Conservation (phyloP, 2,888 invertebrate species). For the Ectropis crepuscularia region DNA sequence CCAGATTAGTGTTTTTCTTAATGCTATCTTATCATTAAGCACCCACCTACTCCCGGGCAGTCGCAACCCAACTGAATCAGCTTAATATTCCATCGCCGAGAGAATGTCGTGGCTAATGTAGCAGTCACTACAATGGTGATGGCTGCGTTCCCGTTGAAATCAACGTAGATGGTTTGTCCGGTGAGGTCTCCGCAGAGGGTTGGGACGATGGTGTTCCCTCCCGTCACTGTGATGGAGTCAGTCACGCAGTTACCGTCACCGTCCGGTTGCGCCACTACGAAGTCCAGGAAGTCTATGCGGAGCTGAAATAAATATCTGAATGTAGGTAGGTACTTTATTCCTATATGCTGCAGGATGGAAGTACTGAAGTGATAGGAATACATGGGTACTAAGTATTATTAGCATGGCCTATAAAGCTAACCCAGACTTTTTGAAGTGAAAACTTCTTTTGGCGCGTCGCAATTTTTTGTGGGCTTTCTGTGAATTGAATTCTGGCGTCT, state of each 20-base stretch:
- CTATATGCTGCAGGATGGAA: too few species aligned
- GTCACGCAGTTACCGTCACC: conserved; percentile 89
- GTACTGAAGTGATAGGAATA: too few species aligned
- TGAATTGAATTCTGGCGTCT: too few species aligned
- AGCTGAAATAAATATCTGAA: conserved; percentile 75
- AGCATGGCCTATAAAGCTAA: too few species aligned
- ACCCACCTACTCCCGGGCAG: conserved; percentile 87
- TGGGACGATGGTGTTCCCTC: conserved; percentile 88
- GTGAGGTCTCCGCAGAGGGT: conserved; percentile 92
- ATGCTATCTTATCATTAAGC: too few species aligned
- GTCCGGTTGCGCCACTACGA: conserved; percentile 89
- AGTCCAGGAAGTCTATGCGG: conserved; percentile 90
- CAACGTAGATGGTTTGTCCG: conserved; percentile 91
- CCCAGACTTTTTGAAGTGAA: too few species aligned
- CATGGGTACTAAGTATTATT: too few species aligned
- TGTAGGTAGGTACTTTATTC: too few species aligned
- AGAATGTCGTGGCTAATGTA: conserved; percentile 83
- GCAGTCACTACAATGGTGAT: conserved; percentile 89
- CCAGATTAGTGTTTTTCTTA: too few species aligned
- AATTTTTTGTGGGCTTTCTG: too few species aligned
- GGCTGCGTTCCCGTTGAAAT: conserved; percentile 88
- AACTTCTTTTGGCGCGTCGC: too few species aligned
- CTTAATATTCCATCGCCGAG: conserved; percentile 90
- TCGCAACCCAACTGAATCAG: conserved; percentile 90
- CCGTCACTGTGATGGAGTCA: conserved; percentile 89